phyloP scores from a whole-genome alignment of 2,888 invertebrate species.

The Apocheima hispidaria region DNA sequence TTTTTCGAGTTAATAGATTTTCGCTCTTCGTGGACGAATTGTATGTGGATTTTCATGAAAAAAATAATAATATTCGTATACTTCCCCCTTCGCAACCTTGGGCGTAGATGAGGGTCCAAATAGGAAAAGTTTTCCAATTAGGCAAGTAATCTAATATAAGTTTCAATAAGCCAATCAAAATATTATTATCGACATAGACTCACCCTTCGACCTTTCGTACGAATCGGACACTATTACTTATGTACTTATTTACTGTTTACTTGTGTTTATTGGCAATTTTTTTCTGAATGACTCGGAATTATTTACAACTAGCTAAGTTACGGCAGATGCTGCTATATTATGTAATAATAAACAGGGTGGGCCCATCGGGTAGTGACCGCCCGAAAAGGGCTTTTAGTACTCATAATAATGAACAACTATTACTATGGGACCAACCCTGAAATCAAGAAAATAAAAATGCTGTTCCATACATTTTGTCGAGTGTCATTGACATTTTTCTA shows the following conservation, averaged over 20 bases:
- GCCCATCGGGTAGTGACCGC: too few species aligned
- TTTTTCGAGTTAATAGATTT: too few species aligned
- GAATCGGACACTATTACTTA: conserved; percentile 14
- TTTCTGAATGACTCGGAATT: conserved; percentile 9
- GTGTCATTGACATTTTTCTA: too few species aligned
- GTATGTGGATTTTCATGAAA: conserved; percentile 3
- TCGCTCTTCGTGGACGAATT: too few species aligned
- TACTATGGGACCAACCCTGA: too few species aligned
- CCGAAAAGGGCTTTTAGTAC: neutral
- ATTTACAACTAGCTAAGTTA: neutral
- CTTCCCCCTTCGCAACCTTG: conserved; percentile 28
- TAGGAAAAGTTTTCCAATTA: conserved; percentile 49
- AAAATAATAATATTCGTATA: conserved; percentile 12
- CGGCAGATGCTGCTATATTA: too few species aligned
- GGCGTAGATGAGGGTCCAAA: conserved; percentile 33
- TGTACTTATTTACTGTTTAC: conserved; percentile 23
- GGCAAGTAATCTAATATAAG: conserved; percentile 44
- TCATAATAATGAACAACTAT: too few species aligned
- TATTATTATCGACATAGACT: conserved; percentile 34
- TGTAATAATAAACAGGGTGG: too few species aligned
- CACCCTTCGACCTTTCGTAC: conserved; percentile 30
- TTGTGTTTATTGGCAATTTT: conserved; percentile 20
- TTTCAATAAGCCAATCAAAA: conserved; percentile 46
- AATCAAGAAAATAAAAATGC: too few species aligned
- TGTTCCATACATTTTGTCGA: too few species aligned